A percentile compares a stretch with the other conserved stretches of the same genome.
Conservation (phyloP, 1,140 invertebrate species). For the Maniola jurtina region DNA sequence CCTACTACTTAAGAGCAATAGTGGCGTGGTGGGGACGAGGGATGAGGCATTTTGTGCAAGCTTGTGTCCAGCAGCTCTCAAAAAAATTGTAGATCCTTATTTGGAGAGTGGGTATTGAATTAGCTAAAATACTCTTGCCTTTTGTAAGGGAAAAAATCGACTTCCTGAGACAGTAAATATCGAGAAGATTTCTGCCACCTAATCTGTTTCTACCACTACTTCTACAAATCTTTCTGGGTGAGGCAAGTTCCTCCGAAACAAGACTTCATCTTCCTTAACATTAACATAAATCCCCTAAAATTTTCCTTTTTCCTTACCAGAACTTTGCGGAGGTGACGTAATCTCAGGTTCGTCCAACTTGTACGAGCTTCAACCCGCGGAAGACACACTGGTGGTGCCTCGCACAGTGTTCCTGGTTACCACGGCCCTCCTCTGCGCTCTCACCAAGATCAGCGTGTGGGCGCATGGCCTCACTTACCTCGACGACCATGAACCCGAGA, state of each 20-base stretch:
- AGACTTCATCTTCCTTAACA: too few relatives aligned
- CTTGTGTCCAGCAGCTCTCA: too few relatives aligned
- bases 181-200: too few relatives aligned
- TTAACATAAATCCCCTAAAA: too few relatives aligned
- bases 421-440: constrained; percentile 44
- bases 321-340: constrained; percentile 47
- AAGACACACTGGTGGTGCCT: constrained; percentile 15
- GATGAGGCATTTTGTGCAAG: constrained; percentile 48
- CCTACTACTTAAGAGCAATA: constrained; percentile 37
- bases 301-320: constrained; percentile 35
- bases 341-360: constrained; percentile 32
- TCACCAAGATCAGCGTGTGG: constrained; percentile 59
- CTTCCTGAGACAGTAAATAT: too few relatives aligned
- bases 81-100: too few relatives aligned
- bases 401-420: constrained; percentile 45
- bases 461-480: constrained; percentile 60
- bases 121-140: too few relatives aligned
- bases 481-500: constrained; percentile 62
- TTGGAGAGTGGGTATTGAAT: too few relatives aligned
- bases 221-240: too few relatives aligned
- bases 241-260: too few relatives aligned
- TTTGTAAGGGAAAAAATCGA: too few relatives aligned
- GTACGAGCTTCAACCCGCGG: constrained; percentile 1
- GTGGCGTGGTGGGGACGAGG: constrained; percentile 52
- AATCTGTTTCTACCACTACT: too few relatives aligned